Evolutionary conservation across 1,140 invertebrate species (phyloP), one percentile per base, ranked within the genome.

Genomic region (Contarinia nasturtii): DNA sequence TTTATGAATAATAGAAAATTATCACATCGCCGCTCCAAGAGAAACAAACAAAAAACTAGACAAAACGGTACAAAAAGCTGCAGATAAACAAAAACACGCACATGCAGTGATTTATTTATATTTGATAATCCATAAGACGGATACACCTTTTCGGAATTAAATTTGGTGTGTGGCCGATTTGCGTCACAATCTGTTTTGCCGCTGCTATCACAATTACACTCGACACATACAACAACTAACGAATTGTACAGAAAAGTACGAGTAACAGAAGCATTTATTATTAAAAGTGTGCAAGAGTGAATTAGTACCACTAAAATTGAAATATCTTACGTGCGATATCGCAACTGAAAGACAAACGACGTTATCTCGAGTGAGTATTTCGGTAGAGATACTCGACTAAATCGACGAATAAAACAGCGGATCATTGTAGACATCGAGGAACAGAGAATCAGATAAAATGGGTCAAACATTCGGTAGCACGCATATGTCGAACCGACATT

Each of bases 401-500:
- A 10, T 27, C 27, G 27, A 27, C 27, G 27, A 27, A 40, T 15
- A 15, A 40, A 40, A 19, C 3, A 19, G n/a, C 4, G 18, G 18
- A 40, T 15, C 38, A 40, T 40, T 15, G 38, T 15, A 40, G 3
- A 7, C 7, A 7, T 40, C 27, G 27, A 14, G 3, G 18, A 40
- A 40, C 3, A 15, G 18, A 12, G 7, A 19, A 7, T 14, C 18
- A 19, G 38, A 2, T 1, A 48, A 48, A 42, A 48, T 48, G 46
- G 46, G 46, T n/a, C 46, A 48, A 48, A 33, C 36, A 33, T 48
- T 48, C 22, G 36, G 46, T 17, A 48, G 36, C 22, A 19, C n/a
- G 34, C 40, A 48, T 42, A 22, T 18, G 15, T 15, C 18, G 14
- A 27, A 48, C 22, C 15, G 40, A 17, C 36, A 48, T 15, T 37